Evolutionary conservation across 2,797 vertebrate species (phyloP).

Genomic region (Trematomus bernacchii): DNA sequence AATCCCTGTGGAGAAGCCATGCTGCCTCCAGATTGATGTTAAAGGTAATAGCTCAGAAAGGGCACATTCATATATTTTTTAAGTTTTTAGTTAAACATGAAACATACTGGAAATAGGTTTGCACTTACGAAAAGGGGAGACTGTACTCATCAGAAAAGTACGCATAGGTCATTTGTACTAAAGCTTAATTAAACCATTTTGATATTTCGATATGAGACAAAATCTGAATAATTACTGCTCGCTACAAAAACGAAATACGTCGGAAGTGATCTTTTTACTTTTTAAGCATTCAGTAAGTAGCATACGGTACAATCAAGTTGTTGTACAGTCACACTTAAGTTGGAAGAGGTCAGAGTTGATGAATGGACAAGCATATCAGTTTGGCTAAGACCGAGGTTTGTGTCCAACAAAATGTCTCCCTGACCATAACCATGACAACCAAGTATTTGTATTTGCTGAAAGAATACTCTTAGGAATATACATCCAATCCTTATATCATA

Average conservation of each 20-base stretch:
- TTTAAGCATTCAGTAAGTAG: background rate
- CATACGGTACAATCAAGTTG: background rate
- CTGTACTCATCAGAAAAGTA: background rate
- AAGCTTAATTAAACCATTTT: background rate
- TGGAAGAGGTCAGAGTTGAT: background rate
- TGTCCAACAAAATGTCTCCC: background rate
- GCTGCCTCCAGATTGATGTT: slow-evolving; percentile 10
- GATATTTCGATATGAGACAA: background rate
- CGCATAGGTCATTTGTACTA: background rate
- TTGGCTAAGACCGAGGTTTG: background rate
- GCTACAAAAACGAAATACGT: background rate
- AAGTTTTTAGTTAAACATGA: background rate
- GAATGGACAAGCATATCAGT: background rate
- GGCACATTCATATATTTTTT: background rate
- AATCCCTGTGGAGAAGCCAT: background rate
- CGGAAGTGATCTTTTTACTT: background rate
- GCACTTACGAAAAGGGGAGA: background rate
- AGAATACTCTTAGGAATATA: background rate
- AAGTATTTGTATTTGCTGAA: background rate
- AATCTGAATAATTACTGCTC: slow-evolving; percentile 5
- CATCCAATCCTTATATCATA: background rate
- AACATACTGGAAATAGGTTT: background rate
- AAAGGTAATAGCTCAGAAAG: background rate
- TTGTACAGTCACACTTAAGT: background rate
- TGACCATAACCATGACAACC: background rate